Base-by-base conservation (phyloP, 2,797 vertebrate genomes). In the Cirrhinus mrigala region DNA sequence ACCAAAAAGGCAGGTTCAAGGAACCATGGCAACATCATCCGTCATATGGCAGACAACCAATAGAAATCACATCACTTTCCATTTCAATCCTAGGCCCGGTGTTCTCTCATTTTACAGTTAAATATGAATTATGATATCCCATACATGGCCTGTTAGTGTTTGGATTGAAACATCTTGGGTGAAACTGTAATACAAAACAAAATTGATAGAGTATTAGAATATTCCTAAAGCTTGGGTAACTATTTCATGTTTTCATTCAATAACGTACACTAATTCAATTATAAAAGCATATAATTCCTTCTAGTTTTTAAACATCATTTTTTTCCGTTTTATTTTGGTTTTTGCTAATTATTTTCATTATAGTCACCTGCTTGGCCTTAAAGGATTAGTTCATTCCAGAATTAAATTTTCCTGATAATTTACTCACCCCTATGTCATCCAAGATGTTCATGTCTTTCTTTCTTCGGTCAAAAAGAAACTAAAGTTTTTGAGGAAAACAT, bases 11-110 rank as follows among this genome's bases (percentile, higher is more conserved):
- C 68, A 46, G 76, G 78, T 90, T 90, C 85, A 86, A 87, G 82
- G 87, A 89, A 90, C 85, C 87, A 90, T 90, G 81, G 88, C 88
- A 90, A 90, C 90, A 86, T 79, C 87, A 88, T 90, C 82, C 60
- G 84, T 89, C 90, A 89, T 82, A 81, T 79, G 86, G 76, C 84
- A 86, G 87, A 83, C 87, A 58, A 83, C 88, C 88, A 90, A 81
- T 90, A 85, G 88, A 89, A 90, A 90, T 87, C 82, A 84, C 73
- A 88, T 84, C 79, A 66, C 71, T 81, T 88, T 81, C 54, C 69
- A 87, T 87, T 88, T 84, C 52, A 75, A 81, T 86, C 33, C 44
- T 68, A 83, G 52, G 81, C 79, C 79, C 86, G 82, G 54, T 86
- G 79, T 81, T 77, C 82, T 81, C 74, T 86, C 44, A 88, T 79